Percentiles rank a stretch among this genome's conserved stretches.
phyloP scores from a whole-genome alignment of 2,888 invertebrate genomes.

The Ennomos fuscantarius region DNA sequence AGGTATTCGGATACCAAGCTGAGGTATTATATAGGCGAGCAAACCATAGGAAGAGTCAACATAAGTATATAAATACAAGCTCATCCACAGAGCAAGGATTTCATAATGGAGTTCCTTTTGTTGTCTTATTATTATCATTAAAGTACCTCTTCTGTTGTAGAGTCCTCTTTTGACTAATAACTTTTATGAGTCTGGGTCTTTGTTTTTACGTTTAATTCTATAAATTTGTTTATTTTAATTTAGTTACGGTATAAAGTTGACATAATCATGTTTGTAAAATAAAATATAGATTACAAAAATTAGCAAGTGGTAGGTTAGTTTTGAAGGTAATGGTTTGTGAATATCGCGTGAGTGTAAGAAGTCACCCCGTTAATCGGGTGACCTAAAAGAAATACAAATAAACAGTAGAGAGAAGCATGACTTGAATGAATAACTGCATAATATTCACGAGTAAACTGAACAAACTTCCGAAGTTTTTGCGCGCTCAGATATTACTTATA shows the following conservation, averaged over 20 bases:
- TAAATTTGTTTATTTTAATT: slow-evolving; percentile 19
- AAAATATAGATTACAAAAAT: too few species aligned
- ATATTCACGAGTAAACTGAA: slow-evolving; percentile 55
- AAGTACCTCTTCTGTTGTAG: slow-evolving; percentile 22
- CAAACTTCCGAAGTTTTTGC: slow-evolving; percentile 60
- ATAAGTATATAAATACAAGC: slow-evolving; percentile 40
- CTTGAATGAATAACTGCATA: slow-evolving; percentile 67
- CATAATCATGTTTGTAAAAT: too few species aligned
- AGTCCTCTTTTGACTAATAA: slow-evolving; percentile 24
- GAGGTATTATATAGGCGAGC: slow-evolving; percentile 36
- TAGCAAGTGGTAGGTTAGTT: background rate
- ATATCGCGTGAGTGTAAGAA: slow-evolving; percentile 57
- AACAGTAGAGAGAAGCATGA: slow-evolving; percentile 72
- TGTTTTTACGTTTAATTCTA: slow-evolving; percentile 21
- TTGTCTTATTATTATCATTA: slow-evolving; percentile 34
- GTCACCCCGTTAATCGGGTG: slow-evolving; percentile 71
- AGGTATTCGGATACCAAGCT: slow-evolving; percentile 59
- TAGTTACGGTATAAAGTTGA: background rate
- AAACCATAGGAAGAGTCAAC: slow-evolving; percentile 19
- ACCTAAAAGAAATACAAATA: slow-evolving; percentile 73
- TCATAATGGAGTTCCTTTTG: slow-evolving; percentile 30
- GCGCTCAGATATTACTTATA: slow-evolving; percentile 61
- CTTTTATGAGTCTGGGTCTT: slow-evolving; percentile 25
- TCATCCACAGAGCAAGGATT: slow-evolving; percentile 35
- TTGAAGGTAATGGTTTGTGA: slow-evolving; percentile 34